Percentiles rank a stretch among this genome's conserved stretches.
Conservation (phyloP, 64 coral and sea anemone genomes). For the Actinia tenebrosa region DNA sequence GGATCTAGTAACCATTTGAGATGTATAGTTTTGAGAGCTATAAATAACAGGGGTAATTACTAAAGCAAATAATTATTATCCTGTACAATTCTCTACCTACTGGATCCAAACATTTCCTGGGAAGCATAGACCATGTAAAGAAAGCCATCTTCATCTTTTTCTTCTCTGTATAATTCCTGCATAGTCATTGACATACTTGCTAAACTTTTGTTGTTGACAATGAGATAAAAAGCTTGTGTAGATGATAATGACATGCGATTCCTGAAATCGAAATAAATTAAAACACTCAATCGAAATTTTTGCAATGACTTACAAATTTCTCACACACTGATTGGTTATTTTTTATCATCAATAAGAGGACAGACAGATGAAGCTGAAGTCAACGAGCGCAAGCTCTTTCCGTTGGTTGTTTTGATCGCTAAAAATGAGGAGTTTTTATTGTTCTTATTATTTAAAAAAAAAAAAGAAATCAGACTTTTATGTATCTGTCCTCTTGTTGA, state of each 20-base stretch:
- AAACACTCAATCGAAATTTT: too few species aligned
- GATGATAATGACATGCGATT: slow-evolving; percentile 96
- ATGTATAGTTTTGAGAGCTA: neutral
- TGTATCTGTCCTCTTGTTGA: too few species aligned
- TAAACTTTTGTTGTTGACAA: slow-evolving; percentile 99
- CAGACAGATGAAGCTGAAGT: too few species aligned
- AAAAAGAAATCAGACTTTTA: too few species aligned
- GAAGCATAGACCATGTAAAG: slow-evolving; percentile 99
- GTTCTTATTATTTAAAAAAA: too few species aligned
- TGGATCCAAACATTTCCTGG: slow-evolving; percentile 97
- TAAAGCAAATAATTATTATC: neutral
- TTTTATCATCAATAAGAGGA: too few species aligned
- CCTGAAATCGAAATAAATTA: slow-evolving; percentile 31
- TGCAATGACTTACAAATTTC: too few species aligned
- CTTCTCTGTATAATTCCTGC: slow-evolving; percentile 93
- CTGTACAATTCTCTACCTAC: neutral
- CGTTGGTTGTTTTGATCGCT: too few species aligned
- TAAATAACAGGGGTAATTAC: slow-evolving; percentile 6
- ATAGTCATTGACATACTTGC: slow-evolving; percentile 99
- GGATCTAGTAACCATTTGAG: neutral
- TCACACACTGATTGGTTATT: too few species aligned
- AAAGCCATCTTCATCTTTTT: slow-evolving; percentile 99
- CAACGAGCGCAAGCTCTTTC: too few species aligned
- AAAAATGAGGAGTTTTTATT: too few species aligned
- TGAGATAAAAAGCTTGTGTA: slow-evolving; percentile 98